A percentile compares a stretch with the other conserved stretches of the same genome.
Conservation (phyloP, 2,888 invertebrate species). For the Lobophora halterata region DNA sequence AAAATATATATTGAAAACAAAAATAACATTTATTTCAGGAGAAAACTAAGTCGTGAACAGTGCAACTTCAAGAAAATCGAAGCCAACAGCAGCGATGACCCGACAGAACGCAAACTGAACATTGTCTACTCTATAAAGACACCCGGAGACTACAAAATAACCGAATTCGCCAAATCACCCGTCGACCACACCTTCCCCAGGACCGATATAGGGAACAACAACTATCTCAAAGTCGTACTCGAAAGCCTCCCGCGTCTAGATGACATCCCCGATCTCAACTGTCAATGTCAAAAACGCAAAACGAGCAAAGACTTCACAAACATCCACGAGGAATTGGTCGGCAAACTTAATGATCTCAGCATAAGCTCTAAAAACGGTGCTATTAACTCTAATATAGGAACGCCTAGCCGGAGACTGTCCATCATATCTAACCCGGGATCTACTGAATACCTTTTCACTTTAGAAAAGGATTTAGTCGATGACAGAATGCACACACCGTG, state of each 20-base stretch:
- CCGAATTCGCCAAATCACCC: slow-evolving; percentile 79
- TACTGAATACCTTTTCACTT: slow-evolving; percentile 28
- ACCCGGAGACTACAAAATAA: slow-evolving; percentile 82
- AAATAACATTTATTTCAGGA: slow-evolving; percentile 59
- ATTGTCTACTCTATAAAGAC: slow-evolving; percentile 86
- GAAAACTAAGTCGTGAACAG: slow-evolving; percentile 72
- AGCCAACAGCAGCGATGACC: slow-evolving; percentile 63
- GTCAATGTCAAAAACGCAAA: slow-evolving; percentile 62
- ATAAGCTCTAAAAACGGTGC: slow-evolving; percentile 52
- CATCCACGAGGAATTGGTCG: slow-evolving; percentile 61
- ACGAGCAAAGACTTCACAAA: slow-evolving; percentile 56
- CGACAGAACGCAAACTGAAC: slow-evolving; percentile 69
- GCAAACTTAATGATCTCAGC: slow-evolving; percentile 71
- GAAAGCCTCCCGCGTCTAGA: slow-evolving; percentile 88
- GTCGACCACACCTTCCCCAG: slow-evolving; percentile 87
- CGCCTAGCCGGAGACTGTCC: slow-evolving; percentile 41
- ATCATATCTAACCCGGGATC: slow-evolving; percentile 33
- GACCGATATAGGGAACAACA: slow-evolving; percentile 83
- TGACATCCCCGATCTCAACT: slow-evolving; percentile 83
- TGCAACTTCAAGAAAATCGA: slow-evolving; percentile 75
- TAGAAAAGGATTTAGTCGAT: slow-evolving; percentile 73
- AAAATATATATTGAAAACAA: too few species aligned
- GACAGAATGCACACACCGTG: slow-evolving; percentile 87
- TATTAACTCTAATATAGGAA: slow-evolving; percentile 35
- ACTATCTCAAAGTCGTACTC: slow-evolving; percentile 81